These are phyloP conservation scores for Nibea coibor DNA, from an alignment of 2,113 vertebrate genomes.

Conservation along the genomic window DNA sequence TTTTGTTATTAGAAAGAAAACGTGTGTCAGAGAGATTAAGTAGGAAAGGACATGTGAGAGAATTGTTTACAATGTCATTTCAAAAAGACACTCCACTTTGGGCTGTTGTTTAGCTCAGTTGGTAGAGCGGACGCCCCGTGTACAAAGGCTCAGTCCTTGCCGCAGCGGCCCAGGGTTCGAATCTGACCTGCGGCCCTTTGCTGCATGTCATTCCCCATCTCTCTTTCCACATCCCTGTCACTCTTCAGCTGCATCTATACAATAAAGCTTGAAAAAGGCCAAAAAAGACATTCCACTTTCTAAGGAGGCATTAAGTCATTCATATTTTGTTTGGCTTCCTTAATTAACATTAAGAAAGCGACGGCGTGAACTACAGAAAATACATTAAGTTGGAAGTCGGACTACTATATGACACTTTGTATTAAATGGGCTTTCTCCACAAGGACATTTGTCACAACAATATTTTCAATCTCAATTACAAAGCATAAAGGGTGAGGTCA, in stretches of 20 bases:
- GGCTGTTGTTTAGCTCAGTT: too few species aligned
- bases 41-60: neutral
- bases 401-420: neutral
- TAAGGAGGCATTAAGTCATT: neutral
- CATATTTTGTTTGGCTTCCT: conserved; percentile 26
- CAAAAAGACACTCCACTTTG: conserved; percentile 9
- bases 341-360: conserved; percentile 38
- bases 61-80: conserved; percentile 16
- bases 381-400: neutral
- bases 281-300: conserved; percentile 9
- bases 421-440: conserved; percentile 33
- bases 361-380: conserved; percentile 13
- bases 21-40: neutral
- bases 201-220: too few species aligned
- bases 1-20: conserved; percentile 16
- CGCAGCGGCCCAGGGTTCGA: too few species aligned
- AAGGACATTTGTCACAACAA: conserved; percentile 47
- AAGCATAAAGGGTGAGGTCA: conserved; percentile 52
- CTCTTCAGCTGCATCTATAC: too few species aligned
- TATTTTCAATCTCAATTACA: conserved; percentile 42
- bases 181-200: too few species aligned
- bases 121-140: too few species aligned
- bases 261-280: too few species aligned
- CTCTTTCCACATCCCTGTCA: too few species aligned
- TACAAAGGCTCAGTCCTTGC: too few species aligned